phyloP scores from a whole-genome alignment of 1,140 invertebrate species.

The Microplitis demolitor region DNA sequence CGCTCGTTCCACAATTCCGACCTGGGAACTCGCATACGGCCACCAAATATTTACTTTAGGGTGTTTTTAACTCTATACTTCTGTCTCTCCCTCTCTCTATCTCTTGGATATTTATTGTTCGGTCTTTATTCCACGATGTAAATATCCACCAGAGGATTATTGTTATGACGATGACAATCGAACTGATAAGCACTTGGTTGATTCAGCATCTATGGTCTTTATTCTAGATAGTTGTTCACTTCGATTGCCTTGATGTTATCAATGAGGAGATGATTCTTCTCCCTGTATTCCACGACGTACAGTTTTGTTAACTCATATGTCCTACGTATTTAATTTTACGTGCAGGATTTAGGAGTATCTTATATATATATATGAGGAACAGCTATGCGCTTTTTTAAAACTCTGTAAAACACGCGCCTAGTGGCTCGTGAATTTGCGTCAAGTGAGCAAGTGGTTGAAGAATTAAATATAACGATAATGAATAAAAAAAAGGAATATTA shows the following conservation, averaged over 20 bases:
- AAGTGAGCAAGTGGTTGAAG: background rate
- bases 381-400: background rate
- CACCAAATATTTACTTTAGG: background rate
- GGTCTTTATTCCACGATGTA: background rate
- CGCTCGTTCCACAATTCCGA: conserved; percentile 43
- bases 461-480: background rate
- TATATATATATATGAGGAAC: background rate
- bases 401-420: background rate
- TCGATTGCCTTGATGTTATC: background rate
- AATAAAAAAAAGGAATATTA: no score
- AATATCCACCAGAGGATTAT: background rate
- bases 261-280: background rate
- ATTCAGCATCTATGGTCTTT: background rate
- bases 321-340: background rate
- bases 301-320: background rate
- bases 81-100: background rate
- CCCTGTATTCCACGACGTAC: background rate
- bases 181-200: background rate
- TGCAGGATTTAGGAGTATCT: no score
- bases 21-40: conserved; percentile 53
- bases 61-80: conserved; percentile 9
- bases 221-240: background rate
- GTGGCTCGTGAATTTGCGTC: background rate
- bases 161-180: background rate
- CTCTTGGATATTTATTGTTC: background rate